phyloP scores from a whole-genome alignment of 2,113 vertebrate genomes.

The Microtus oregoni region DNA sequence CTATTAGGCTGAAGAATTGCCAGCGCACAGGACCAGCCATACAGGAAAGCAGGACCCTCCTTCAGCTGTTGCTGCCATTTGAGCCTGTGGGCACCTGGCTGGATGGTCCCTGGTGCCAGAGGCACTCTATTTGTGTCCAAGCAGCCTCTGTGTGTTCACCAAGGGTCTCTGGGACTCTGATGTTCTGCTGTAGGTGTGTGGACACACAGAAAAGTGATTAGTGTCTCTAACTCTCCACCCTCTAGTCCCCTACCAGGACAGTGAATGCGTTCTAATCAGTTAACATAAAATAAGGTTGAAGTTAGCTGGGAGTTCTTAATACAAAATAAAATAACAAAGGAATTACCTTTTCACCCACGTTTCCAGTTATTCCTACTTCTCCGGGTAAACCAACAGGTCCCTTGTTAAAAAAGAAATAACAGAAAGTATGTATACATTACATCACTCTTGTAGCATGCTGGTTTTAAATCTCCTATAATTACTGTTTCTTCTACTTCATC shows the following conservation, averaged over 20 bases:
- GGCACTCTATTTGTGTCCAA: background rate
- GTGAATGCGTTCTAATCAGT: background rate
- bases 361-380: constrained; percentile 90
- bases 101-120: background rate
- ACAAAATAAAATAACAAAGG: background rate
- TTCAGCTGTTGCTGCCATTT: background rate
- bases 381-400: constrained; percentile 93
- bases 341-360: constrained; percentile 96
- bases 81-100: background rate
- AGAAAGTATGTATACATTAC: constrained; percentile 34
- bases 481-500: background rate
- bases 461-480: constrained; percentile 14
- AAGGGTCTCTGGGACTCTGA: background rate
- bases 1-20: too few species aligned
- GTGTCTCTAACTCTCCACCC: background rate
- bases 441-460: background rate
- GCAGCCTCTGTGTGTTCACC: background rate
- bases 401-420: constrained; percentile 81
- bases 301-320: constrained; percentile 5
- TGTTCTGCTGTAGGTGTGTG: background rate
- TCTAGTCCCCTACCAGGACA: background rate
- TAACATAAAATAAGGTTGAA: background rate
- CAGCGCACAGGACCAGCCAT: background rate
- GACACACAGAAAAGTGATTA: background rate
- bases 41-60: background rate